Conservation (phyloP, 2,888 invertebrate species). For the Acleris emargana region DNA sequence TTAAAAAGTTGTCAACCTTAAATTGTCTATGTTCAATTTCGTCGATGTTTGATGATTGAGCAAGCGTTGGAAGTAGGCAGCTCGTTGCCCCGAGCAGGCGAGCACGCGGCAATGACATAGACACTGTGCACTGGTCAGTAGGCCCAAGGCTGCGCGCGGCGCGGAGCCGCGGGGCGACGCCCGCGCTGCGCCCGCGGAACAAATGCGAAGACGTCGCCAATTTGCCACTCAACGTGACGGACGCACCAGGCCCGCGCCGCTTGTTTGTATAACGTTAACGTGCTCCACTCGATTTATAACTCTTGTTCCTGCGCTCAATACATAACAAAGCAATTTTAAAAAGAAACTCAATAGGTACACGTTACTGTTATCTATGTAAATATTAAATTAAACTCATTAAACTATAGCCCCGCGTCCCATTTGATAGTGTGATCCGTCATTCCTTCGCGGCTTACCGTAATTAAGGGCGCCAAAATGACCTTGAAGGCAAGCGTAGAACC, state of each 20-base stretch:
- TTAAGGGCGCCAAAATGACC: slow-evolving; percentile 73
- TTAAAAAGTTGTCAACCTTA: neutral
- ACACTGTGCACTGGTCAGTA: slow-evolving; percentile 58
- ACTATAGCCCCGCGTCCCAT: slow-evolving; percentile 46
- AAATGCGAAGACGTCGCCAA: slow-evolving; percentile 71
- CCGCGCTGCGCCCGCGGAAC: slow-evolving; percentile 51
- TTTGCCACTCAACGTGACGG: slow-evolving; percentile 64
- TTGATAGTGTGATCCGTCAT: slow-evolving; percentile 58
- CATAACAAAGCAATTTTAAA: slow-evolving; percentile 37
- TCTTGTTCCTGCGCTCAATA: slow-evolving; percentile 55
- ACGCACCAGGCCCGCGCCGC: slow-evolving; percentile 51
- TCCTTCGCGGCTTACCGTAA: slow-evolving; percentile 60
- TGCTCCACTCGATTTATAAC: slow-evolving; percentile 59
- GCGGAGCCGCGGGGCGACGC: slow-evolving; percentile 40
- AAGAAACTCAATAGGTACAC: slow-evolving; percentile 9
- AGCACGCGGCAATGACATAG: slow-evolving; percentile 63
- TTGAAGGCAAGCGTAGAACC: slow-evolving; percentile 66
- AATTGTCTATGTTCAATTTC: slow-evolving; percentile 10
- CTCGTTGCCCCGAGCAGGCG: slow-evolving; percentile 43
- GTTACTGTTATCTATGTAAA: slow-evolving; percentile 29
- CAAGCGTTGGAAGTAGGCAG: slow-evolving; percentile 15
- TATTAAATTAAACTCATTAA: slow-evolving; percentile 25
- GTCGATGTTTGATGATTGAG: slow-evolving; percentile 20
- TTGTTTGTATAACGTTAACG: slow-evolving; percentile 71
- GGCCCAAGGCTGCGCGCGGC: slow-evolving; percentile 62